Evolutionary conservation across 2,113 vertebrate species (phyloP).

Genomic region (Grus americana): DNA sequence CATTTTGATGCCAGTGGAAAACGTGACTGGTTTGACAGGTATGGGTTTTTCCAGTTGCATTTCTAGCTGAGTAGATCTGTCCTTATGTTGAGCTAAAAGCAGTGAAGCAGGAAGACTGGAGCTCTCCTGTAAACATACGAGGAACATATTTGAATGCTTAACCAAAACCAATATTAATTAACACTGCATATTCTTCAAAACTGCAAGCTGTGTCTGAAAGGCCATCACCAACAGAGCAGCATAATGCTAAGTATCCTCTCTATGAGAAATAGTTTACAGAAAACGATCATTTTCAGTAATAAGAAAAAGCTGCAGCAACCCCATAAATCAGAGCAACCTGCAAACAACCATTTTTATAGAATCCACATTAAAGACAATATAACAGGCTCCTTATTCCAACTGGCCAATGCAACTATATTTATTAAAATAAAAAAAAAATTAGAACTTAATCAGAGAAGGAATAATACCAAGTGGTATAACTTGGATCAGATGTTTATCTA

Average conservation of each 20-base stretch:
- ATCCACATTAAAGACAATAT: constrained; percentile 75
- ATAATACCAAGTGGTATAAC: constrained; percentile 69
- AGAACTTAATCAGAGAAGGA: constrained; percentile 73
- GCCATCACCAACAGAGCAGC: not conserved
- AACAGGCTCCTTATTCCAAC: constrained; percentile 69
- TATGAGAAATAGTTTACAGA: constrained; percentile 47
- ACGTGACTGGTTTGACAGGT: constrained; percentile 87
- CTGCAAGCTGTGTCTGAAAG: constrained; percentile 4
- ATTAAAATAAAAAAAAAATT: constrained; percentile 67
- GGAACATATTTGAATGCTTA: constrained; percentile 24
- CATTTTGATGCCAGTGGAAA: constrained; percentile 97
- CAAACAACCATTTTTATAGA: constrained; percentile 75
- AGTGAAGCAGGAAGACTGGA: constrained; percentile 91
- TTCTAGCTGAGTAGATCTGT: constrained; percentile 89
- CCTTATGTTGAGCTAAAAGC: constrained; percentile 94
- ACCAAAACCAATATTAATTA: constrained; percentile 9
- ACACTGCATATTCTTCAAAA: not conserved
- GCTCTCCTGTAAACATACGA: constrained; percentile 82
- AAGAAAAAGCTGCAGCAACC: constrained; percentile 68
- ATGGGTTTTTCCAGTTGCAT: constrained; percentile 90
- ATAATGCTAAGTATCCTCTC: not conserved
- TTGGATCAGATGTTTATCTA: constrained; percentile 80
- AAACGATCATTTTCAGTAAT: constrained; percentile 66
- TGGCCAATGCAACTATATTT: constrained; percentile 51
- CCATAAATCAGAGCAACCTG: constrained; percentile 73